Conservation (phyloP, 2,888 invertebrate genomes). For the Eilema griseolum region DNA sequence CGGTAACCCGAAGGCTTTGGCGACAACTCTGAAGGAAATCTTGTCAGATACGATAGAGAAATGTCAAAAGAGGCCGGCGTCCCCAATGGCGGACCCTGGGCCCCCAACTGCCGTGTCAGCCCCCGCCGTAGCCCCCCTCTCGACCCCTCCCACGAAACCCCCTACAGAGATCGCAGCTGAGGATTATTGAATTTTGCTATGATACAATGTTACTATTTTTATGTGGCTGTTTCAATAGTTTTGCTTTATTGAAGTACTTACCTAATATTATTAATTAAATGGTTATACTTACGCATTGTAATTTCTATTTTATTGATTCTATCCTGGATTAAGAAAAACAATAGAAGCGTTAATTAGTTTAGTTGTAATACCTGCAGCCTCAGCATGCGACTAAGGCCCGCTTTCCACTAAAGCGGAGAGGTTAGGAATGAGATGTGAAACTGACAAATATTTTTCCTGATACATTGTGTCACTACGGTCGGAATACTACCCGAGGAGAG, state of each 20-base stretch:
- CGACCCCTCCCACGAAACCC: constrained; percentile 33
- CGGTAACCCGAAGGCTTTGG: constrained; percentile 76
- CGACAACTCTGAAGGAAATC: constrained; percentile 76
- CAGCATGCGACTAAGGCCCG: too few species aligned
- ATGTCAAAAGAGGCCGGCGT: constrained; percentile 55
- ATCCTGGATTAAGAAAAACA: neutral
- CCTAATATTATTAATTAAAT: constrained; percentile 18
- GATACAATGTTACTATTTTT: constrained; percentile 51
- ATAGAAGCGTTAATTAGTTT: too few species aligned
- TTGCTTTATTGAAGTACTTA: constrained; percentile 18
- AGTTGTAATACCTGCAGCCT: too few species aligned
- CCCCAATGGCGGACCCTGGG: constrained; percentile 35
- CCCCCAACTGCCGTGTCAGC: constrained; percentile 55
- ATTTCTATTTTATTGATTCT: neutral
- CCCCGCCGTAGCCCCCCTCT: constrained; percentile 51
- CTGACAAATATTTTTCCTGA: too few species aligned
- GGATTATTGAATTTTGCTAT: constrained; percentile 54
- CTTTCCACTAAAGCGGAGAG: too few species aligned
- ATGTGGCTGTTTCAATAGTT: constrained; percentile 38
- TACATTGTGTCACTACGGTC: too few species aligned
- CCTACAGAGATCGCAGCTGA: constrained; percentile 45
- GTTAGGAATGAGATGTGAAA: too few species aligned
- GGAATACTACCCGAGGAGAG: too few species aligned
- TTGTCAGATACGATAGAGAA: constrained; percentile 77
- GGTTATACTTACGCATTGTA: constrained; percentile 7